Base-by-base conservation (phyloP, 2,888 invertebrate genomes). In the Dorcus hopei region DNA sequence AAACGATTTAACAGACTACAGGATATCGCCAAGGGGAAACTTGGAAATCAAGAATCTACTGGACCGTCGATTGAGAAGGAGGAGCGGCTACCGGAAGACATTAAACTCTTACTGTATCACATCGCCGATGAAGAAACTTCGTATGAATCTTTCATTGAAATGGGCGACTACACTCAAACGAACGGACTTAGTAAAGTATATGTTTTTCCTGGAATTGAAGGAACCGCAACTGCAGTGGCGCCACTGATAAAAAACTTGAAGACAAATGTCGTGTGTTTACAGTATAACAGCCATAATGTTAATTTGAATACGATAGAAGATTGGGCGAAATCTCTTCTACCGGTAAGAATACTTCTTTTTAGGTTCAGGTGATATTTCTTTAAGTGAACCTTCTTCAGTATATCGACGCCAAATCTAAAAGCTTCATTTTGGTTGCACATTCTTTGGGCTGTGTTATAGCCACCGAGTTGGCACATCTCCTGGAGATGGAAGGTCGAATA, bases 371-470 rank as follows among this genome's bases (percentile, higher is more conserved):
- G 6, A 26, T 26, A 26, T 6, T 4, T 5, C 26, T 26, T 26
- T 26, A 26, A 2, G 26, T 26, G 26, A 6, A 4, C 3, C 3
- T 26, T 26, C 26, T 26, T 26, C 26, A 26, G 26, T 26, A 26
- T 4, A 26, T 26, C 6, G 26, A 26, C 6, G 6, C 26, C 26
- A 26, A 26, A 26, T 26, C 26, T 4, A 26, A 26, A 26, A 26
- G 82, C 1, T 93, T 89, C 79, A 83, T 85, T 61, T 74, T 96
- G 1, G 83, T 89, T 16, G 95, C 92, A 2, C 95, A 96, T 80
- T 96, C 95, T 26, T 95, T 87, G 70, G 96, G 96, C 50, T 81
- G 88, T 0, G 77, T 89, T 23, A 81, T 93, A 14, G 88, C 89
- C 0, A 78, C 94, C 53, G 91, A 93, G 72, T 79, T 96, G 61